Percentiles rank a stretch among this genome's conserved stretches.
Conservation (phyloP, 1,140 invertebrate genomes). For the Stratiolaelaps scimitus region DNA sequence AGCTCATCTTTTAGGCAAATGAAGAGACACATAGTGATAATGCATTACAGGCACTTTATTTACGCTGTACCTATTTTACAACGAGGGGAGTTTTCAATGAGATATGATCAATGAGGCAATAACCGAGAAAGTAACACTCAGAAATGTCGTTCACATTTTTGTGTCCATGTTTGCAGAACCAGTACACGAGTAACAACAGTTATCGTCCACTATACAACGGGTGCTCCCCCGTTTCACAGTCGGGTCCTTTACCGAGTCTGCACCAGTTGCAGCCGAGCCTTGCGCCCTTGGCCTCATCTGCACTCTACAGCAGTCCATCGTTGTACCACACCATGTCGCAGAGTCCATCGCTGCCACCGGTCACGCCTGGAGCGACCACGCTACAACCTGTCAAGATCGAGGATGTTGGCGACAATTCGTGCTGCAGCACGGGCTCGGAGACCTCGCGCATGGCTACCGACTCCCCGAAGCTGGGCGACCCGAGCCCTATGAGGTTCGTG, state of each 20-base stretch:
- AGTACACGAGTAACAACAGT: slow-evolving; percentile 15
- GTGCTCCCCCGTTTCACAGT: slow-evolving; percentile 10
- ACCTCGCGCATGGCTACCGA: slow-evolving; percentile 24
- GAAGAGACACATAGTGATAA: no score
- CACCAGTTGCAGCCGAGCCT: slow-evolving; percentile 19
- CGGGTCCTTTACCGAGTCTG: slow-evolving; percentile 12
- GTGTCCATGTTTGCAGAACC: background rate
- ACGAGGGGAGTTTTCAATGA: no score
- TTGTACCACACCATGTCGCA: slow-evolving; percentile 26
- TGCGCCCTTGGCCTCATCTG: slow-evolving; percentile 11
- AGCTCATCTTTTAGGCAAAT: no score
- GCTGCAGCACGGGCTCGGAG: slow-evolving; percentile 24
- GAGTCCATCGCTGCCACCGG: slow-evolving; percentile 21
- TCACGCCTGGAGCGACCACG: slow-evolving; percentile 10
- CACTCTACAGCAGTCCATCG: slow-evolving; percentile 20
- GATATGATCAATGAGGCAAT: no score
- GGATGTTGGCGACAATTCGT: slow-evolving; percentile 25
- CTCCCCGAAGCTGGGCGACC: slow-evolving; percentile 1
- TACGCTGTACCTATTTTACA: no score
- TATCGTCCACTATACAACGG: slow-evolving; percentile 23
- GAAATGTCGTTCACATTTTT: background rate
- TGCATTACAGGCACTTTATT: no score
- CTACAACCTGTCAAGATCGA: slow-evolving; percentile 27
- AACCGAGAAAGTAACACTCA: background rate
- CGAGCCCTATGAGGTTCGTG: slow-evolving; percentile 6